These are phyloP conservation scores for Polyommatus icarus DNA, from an alignment of 2,888 invertebrate genomes.

Conservation along the genomic window DNA sequence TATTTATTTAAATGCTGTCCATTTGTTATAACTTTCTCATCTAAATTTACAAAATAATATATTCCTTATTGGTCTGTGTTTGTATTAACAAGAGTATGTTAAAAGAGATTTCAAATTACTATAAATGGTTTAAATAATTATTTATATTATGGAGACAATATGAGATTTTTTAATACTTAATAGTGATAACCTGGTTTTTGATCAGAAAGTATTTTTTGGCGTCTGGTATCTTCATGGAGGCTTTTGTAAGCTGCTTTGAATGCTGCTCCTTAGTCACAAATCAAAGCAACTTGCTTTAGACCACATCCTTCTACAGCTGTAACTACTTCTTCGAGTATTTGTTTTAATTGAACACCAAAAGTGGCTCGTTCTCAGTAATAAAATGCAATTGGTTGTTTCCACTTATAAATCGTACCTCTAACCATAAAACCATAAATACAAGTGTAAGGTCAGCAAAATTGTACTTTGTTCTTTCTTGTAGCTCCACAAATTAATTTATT, in stretches of 20 bases:
- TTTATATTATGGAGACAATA: neutral
- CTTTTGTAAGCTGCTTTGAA: slow-evolving; percentile 38
- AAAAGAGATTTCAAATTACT: neutral
- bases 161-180: neutral
- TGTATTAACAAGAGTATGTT: neutral
- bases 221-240: slow-evolving; percentile 37
- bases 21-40: slow-evolving; percentile 33
- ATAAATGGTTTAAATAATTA: neutral
- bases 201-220: slow-evolving; percentile 34
- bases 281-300: slow-evolving; percentile 37
- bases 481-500: slow-evolving; percentile 17
- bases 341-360: slow-evolving; percentile 31
- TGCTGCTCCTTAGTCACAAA: slow-evolving; percentile 35
- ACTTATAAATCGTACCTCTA: slow-evolving; percentile 36
- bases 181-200: neutral
- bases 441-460: slow-evolving; percentile 17
- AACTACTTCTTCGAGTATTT: slow-evolving; percentile 30
- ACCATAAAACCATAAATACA: slow-evolving; percentile 3
- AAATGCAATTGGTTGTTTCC: slow-evolving; percentile 38
- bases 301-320: slow-evolving; percentile 33
- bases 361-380: slow-evolving; percentile 38
- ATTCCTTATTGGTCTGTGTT: neutral
- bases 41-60: slow-evolving; percentile 31
- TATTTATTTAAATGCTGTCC: neutral
- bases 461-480: neutral